A percentile compares a stretch with the other conserved stretches of the same genome.
These are phyloP conservation scores for Cheirogaleus major DNA, from an alignment of 2,797 vertebrate species.

Conservation along the genomic window DNA sequence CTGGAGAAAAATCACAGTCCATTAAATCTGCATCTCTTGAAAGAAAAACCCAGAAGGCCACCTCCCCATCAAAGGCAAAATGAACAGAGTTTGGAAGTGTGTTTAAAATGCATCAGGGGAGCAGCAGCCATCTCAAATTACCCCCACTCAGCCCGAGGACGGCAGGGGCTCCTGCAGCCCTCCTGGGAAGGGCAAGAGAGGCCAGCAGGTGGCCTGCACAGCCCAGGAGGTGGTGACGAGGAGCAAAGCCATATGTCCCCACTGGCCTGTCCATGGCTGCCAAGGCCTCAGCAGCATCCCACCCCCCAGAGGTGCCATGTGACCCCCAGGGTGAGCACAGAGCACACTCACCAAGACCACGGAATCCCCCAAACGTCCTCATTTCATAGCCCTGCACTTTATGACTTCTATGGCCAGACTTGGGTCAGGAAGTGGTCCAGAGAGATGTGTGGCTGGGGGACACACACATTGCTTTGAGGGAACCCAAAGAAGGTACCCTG, in stretches of 20 bases:
- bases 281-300: background rate
- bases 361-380: background rate
- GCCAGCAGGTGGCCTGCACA: rapidly evolving
- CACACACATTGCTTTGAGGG: background rate
- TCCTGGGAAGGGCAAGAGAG: rapidly evolving
- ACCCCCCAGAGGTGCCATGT: background rate
- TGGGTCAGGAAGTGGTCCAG: background rate
- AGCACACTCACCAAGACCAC: background rate
- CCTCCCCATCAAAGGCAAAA: conserved; percentile 67
- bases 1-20: conserved; percentile 75
- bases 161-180: background rate
- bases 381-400: background rate
- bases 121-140: background rate
- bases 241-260: rapidly evolving
- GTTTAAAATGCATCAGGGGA: conserved; percentile 37
- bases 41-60: conserved; percentile 75
- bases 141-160: background rate
- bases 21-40: conserved; percentile 76
- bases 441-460: background rate
- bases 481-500: background rate
- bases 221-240: rapidly evolving
- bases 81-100: conserved; percentile 25
- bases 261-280: rapidly evolving
- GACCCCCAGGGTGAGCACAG: background rate
- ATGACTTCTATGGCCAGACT: background rate